phyloP scores from a whole-genome alignment of 2,113 vertebrate species.

The Crocuta crocuta region DNA sequence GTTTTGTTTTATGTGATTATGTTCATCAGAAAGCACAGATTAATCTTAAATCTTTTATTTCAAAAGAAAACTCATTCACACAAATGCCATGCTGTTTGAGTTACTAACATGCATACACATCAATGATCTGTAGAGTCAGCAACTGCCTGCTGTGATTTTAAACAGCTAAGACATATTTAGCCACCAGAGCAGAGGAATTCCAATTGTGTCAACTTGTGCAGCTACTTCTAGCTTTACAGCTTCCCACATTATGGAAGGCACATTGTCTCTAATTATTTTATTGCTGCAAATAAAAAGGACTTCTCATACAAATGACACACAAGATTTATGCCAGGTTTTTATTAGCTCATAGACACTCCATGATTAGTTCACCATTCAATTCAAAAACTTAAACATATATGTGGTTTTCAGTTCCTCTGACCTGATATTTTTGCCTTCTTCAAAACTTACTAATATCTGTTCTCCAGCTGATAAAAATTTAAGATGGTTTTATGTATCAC shows the following conservation, averaged over 20 bases:
- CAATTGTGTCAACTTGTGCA: not conserved
- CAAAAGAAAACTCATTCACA: not conserved
- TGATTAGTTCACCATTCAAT: not conserved
- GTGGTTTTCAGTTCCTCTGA: not conserved
- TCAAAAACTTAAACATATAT: conserved; percentile 6
- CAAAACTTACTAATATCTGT: not conserved
- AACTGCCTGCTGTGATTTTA: not conserved
- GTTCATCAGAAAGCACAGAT: not conserved
- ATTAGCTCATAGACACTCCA: conserved; percentile 4
- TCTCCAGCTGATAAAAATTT: not conserved
- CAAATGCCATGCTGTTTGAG: not conserved
- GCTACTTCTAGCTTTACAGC: not conserved
- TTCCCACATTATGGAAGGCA: conserved; percentile 38
- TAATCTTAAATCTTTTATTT: not conserved
- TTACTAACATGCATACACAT: not conserved
- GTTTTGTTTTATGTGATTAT: not conserved
- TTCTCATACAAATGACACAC: conserved; percentile 44
- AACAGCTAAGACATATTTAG: conserved; percentile 33
- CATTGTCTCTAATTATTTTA: conserved; percentile 70
- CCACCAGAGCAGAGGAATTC: conserved; percentile 23
- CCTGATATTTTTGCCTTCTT: not conserved
- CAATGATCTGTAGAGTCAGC: not conserved
- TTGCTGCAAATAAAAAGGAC: conserved; percentile 63
- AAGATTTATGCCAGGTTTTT: conserved; percentile 44
- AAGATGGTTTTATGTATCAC: not conserved